phyloP scores from a whole-genome alignment of 2,797 vertebrate species.

The Diceros bicornis region DNA sequence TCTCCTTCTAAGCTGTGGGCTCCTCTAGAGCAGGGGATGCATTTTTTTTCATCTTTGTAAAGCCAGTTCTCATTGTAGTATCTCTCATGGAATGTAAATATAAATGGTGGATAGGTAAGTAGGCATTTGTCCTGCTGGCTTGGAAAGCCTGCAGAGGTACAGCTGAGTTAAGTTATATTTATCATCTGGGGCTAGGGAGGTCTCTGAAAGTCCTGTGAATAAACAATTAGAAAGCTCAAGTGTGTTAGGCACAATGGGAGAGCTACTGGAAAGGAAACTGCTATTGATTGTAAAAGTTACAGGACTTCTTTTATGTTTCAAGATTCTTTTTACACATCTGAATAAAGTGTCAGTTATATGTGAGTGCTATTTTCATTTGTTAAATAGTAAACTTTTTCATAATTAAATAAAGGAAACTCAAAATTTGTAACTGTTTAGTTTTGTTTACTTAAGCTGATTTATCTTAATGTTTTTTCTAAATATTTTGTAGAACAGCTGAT shows the following conservation, averaged over 20 bases:
- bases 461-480: neutral
- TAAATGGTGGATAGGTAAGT: neutral
- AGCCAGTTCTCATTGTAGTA: neutral
- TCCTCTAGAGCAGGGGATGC: neutral
- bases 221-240: neutral
- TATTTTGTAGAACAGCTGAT: neutral
- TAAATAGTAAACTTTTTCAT: neutral
- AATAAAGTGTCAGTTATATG: neutral
- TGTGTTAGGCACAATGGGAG: neutral
- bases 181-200: neutral
- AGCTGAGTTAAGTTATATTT: neutral
- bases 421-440: constrained; percentile 9
- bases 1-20: neutral
- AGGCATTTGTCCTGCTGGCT: neutral
- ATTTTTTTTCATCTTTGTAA: constrained; percentile 44
- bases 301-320: constrained; percentile 6
- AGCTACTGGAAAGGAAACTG: neutral
- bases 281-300: neutral
- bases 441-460: constrained; percentile 44
- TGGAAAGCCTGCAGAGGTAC: neutral
- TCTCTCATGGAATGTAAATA: neutral
- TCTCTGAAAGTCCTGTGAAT: neutral
- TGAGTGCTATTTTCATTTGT: constrained; percentile 34
- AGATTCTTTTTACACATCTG: neutral
- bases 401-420: neutral